Evolutionary conservation across 2,113 vertebrate species (phyloP).

Genomic region (Elephas maximus): DNA sequence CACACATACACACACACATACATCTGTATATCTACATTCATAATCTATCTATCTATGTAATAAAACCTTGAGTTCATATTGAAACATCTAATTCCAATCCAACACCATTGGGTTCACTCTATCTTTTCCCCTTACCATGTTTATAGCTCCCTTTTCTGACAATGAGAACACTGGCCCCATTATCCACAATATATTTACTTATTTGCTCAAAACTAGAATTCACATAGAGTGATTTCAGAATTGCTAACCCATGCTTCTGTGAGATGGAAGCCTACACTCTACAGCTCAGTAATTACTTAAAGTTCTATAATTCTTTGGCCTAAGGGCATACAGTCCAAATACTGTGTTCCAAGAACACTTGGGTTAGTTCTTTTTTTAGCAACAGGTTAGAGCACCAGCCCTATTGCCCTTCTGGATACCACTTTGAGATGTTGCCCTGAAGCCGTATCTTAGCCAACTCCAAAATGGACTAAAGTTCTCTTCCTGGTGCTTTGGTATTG

Average conservation of each 20-base stretch:
- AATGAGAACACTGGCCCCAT: not conserved
- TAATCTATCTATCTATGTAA: not conserved
- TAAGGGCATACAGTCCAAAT: not conserved
- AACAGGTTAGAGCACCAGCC: not conserved
- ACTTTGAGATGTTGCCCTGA: not conserved
- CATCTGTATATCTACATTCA: not conserved
- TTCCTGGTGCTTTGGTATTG: not conserved
- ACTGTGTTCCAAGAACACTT: not conserved
- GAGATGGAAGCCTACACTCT: not conserved
- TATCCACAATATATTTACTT: not conserved
- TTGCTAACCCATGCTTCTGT: not conserved
- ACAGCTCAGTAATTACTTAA: not conserved
- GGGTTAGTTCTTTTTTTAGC: not conserved
- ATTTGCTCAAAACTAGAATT: not conserved
- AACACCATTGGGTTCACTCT: not conserved
- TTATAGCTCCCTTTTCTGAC: not conserved
- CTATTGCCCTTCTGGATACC: not conserved
- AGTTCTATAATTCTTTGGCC: constrained; percentile 17
- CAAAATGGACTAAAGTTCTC: not conserved
- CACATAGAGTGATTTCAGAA: not conserved
- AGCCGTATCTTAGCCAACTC: not conserved
- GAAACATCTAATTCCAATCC: not conserved
- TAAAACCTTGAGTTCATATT: not conserved
- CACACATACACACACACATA: not conserved
- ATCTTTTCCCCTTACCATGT: not conserved